A percentile compares a stretch with the other conserved stretches of the same genome.
Evolutionary conservation across 2,113 vertebrate genomes (phyloP).

Genomic region (Myrmecobius fasciatus): DNA sequence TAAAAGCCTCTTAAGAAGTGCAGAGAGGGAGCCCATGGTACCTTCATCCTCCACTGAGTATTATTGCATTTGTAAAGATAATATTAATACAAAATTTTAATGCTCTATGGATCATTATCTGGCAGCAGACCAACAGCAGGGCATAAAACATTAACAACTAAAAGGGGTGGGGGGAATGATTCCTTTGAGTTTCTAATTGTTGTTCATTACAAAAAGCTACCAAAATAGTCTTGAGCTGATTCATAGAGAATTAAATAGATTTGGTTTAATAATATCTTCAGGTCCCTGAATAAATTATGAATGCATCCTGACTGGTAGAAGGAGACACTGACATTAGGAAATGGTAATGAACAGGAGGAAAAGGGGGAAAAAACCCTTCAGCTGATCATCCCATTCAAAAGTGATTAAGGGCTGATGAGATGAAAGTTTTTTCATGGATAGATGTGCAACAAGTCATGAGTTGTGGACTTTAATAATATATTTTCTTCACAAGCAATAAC

Average conservation of each 20-base stretch:
- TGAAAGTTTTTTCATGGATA: conserved; percentile 73
- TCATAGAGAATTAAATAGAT: conserved; percentile 84
- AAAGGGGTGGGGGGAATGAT: conserved; percentile 76
- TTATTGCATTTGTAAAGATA: conserved; percentile 83
- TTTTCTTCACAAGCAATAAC: conserved; percentile 88
- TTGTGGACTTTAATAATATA: conserved; percentile 88
- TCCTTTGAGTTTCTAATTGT: conserved; percentile 84
- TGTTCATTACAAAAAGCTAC: conserved; percentile 84
- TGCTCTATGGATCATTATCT: conserved; percentile 84
- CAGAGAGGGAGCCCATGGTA: conserved; percentile 75
- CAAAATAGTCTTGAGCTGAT: conserved; percentile 81
- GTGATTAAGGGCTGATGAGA: conserved; percentile 83
- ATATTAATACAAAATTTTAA: conserved; percentile 84
- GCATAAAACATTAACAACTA: conserved; percentile 84
- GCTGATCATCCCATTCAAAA: conserved; percentile 82
- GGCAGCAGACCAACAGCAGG: conserved; percentile 78
- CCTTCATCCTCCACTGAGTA: conserved; percentile 77
- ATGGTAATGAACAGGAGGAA: conserved; percentile 78
- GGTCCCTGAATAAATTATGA: conserved; percentile 87
- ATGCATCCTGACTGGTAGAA: conserved; percentile 81
- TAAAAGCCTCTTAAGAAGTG: conserved; percentile 54
- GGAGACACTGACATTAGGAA: conserved; percentile 80
- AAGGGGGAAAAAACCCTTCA: conserved; percentile 49
- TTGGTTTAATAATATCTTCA: conserved; percentile 85
- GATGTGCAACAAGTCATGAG: conserved; percentile 86